Evolutionary conservation across 1,140 invertebrate species (phyloP).

Genomic region (Cydia fagiglandana): DNA sequence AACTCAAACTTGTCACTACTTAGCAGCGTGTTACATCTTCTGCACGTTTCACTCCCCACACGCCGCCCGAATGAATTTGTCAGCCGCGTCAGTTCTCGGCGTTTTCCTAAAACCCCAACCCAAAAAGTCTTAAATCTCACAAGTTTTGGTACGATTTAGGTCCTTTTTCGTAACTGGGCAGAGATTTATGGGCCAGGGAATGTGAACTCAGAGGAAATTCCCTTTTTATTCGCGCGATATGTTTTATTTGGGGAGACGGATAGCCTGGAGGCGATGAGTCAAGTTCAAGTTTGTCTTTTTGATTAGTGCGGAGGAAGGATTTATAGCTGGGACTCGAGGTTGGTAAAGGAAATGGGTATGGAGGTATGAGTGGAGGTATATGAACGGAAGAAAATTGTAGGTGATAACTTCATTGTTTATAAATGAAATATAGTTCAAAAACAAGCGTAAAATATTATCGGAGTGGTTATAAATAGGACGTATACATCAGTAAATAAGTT

Average conservation of each 20-base stretch:
- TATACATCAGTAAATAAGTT: too few species aligned
- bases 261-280: constrained; percentile 33
- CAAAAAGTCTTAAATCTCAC: background rate
- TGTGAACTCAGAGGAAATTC: constrained; percentile 44
- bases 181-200: constrained; percentile 44
- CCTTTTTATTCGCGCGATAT: constrained; percentile 48
- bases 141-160: background rate
- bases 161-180: background rate
- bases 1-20: constrained; percentile 6
- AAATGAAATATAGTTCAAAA: too few species aligned
- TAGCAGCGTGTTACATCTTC: background rate
- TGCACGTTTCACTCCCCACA: background rate
- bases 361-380: background rate
- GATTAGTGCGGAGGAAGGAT: constrained; percentile 7
- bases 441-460: too few species aligned
- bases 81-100: constrained; percentile 33
- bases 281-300: constrained; percentile 36
- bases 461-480: too few species aligned
- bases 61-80: constrained; percentile 41
- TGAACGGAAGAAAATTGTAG: too few species aligned
- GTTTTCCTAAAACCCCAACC: constrained; percentile 35
- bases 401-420: too few species aligned
- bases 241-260: constrained; percentile 48
- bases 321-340: background rate
- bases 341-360: background rate